Evolutionary conservation across 53 echinoderm and acorn worm genomes (phyloP).

Genomic region (Henricia sp.): DNA sequence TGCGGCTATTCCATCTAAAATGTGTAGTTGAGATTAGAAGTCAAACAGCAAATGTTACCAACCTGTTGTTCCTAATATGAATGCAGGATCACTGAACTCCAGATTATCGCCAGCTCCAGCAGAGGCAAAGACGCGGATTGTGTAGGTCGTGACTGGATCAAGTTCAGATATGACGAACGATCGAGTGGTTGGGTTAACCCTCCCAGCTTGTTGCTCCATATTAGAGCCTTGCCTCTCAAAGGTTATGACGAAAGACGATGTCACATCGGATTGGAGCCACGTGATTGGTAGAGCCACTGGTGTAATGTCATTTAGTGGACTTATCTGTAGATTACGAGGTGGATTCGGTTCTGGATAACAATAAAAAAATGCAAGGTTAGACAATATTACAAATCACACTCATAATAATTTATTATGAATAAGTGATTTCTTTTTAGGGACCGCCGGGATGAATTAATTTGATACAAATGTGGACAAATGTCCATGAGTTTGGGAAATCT

Average conservation of each 20-base stretch:
- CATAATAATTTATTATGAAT: too few relatives aligned
- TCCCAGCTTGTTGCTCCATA: conserved; percentile 2
- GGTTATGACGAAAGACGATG: conserved; percentile 35
- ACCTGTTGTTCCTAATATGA: not conserved
- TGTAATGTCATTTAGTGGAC: not conserved
- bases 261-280: not conserved
- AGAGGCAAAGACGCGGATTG: conserved; percentile 20
- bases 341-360: conserved; percentile 18
- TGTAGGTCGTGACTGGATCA: conserved; percentile 34
- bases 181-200: conserved; percentile 14
- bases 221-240: conserved; percentile 2
- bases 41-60: not conserved
- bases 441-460: too few relatives aligned
- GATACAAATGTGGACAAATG: too few relatives aligned
- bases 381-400: too few relatives aligned
- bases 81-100: conserved; percentile 27
- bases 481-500: too few relatives aligned
- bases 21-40: too few relatives aligned
- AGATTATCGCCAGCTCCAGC: conserved; percentile 16
- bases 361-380: not conserved
- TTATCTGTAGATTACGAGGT: not conserved
- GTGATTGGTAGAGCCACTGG: conserved; percentile 15
- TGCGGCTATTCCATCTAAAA: too few relatives aligned
- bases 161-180: conserved; percentile 3
- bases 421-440: too few relatives aligned